Conservation (phyloP, 2,113 vertebrate genomes). For the Hassar affinis region DNA sequence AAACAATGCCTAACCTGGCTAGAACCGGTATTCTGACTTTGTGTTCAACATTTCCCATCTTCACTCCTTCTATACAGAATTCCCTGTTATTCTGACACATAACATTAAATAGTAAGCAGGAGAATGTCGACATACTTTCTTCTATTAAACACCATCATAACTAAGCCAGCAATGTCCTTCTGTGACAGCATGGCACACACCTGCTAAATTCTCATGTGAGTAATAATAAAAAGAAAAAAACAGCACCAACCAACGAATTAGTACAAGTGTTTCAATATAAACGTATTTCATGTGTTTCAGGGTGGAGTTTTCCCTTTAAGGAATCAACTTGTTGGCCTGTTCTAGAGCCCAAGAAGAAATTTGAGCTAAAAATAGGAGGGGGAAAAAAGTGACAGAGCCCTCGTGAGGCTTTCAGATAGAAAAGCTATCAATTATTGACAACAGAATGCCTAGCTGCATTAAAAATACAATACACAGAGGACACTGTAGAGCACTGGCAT, state of each 20-base stretch:
- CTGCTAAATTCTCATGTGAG: not conserved
- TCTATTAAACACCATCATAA: not conserved
- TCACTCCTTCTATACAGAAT: not conserved
- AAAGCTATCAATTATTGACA: constrained; percentile 51
- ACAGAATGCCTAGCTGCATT: constrained; percentile 24
- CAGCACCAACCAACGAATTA: not conserved
- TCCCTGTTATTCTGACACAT: not conserved
- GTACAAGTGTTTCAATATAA: not conserved
- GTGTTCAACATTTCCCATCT: not conserved
- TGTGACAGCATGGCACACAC: not conserved
- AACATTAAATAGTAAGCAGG: not conserved
- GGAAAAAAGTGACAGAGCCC: constrained; percentile 18
- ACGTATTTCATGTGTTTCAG: not conserved
- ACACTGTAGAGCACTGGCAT: not conserved
- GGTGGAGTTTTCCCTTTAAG: not conserved
- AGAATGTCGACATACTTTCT: not conserved
- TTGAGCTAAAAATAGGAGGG: constrained; percentile 10
- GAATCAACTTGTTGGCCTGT: not conserved
- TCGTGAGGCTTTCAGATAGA: constrained; percentile 40
- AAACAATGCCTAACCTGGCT: too few relatives aligned
- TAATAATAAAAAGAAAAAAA: not conserved
- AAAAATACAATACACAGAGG: constrained; percentile 16
- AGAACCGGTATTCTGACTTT: not conserved
- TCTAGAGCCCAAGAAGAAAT: not conserved
- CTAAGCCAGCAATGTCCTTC: not conserved